phyloP scores from a whole-genome alignment of 2,797 vertebrate species.

The Chaenodraco wilsoni region DNA sequence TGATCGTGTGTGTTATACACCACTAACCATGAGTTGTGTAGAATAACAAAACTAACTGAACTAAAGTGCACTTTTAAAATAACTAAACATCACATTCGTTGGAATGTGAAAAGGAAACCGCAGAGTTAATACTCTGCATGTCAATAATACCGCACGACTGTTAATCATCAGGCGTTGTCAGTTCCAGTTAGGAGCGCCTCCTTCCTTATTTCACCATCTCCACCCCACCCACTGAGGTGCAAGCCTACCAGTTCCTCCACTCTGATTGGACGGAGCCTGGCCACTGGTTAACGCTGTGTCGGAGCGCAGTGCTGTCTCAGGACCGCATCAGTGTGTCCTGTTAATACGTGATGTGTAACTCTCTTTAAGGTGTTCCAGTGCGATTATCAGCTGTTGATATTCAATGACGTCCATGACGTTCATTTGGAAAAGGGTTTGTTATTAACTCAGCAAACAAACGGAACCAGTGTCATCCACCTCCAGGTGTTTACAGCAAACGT shows the following conservation, averaged over 20 bases:
- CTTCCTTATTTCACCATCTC: constrained; percentile 6
- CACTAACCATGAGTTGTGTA: too few relatives aligned
- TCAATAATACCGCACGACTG: not conserved
- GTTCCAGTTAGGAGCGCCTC: not conserved
- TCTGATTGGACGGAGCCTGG: constrained; percentile 53
- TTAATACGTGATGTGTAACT: constrained; percentile 80
- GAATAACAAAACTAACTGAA: too few relatives aligned
- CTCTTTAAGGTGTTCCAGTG: constrained; percentile 80
- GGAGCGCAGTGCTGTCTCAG: not conserved
- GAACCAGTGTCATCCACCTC: not conserved
- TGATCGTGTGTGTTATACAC: not conserved
- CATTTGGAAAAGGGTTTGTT: constrained; percentile 44
- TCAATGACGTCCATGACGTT: constrained; percentile 53
- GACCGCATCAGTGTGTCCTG: constrained; percentile 29
- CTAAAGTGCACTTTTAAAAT: not conserved
- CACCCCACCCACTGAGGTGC: not conserved
- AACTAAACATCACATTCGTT: not conserved
- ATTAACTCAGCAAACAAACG: constrained; percentile 54
- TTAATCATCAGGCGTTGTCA: constrained; percentile 10
- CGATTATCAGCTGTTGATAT: constrained; percentile 69
- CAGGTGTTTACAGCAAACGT: not conserved
- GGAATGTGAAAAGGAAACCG: not conserved
- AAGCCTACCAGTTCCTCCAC: constrained; percentile 9
- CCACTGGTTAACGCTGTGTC: constrained; percentile 71
- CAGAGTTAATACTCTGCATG: not conserved